Conservation (phyloP, 2,888 invertebrate species). For the Pheosia tremula region DNA sequence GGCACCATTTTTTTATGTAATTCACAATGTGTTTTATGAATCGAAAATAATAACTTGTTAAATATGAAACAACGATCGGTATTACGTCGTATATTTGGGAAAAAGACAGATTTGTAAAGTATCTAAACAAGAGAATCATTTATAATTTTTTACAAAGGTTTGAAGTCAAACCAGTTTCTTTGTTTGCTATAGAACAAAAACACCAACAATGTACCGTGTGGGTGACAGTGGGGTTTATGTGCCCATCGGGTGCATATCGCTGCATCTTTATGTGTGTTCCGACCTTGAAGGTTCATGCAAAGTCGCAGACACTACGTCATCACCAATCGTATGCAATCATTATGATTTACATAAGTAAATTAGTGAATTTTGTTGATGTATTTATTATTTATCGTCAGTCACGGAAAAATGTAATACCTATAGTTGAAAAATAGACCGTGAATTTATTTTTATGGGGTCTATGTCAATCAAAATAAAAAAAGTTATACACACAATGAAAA, state of each 20-base stretch:
- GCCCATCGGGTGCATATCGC: constrained; percentile 23
- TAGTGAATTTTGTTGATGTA: background rate
- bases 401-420: background rate
- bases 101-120: no score
- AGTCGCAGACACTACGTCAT: constrained; percentile 39
- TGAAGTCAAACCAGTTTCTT: no score
- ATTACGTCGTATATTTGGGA: no score
- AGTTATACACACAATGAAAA: no score
- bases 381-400: background rate
- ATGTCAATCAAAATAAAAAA: no score
- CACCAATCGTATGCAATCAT: background rate
- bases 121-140: no score
- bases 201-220: constrained; percentile 4
- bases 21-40: background rate
- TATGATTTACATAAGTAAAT: background rate
- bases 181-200: background rate
- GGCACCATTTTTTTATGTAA: background rate
- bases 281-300: constrained; percentile 42
- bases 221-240: constrained; percentile 32
- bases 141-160: no score
- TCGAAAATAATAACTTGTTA: background rate
- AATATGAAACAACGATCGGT: no score
- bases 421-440: background rate
- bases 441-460: no score
- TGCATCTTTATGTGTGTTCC: constrained; percentile 38